phyloP scores from a whole-genome alignment of 2,113 vertebrate species.

The Sceloporus undulatus region DNA sequence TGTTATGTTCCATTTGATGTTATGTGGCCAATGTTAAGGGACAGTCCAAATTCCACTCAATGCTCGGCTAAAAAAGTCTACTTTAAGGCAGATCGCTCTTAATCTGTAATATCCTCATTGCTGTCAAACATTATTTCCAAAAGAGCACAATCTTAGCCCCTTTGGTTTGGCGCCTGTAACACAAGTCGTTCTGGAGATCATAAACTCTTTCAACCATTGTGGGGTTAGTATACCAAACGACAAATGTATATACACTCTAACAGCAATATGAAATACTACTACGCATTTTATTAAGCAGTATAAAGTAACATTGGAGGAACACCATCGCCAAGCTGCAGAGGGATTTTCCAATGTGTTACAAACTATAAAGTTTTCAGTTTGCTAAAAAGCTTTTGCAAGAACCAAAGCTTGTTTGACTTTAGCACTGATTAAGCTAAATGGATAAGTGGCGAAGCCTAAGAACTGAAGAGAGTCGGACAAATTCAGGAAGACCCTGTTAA shows the following conservation, averaged over 20 bases:
- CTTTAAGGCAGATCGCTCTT: background rate
- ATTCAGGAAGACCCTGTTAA: conserved; percentile 42
- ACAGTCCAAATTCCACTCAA: background rate
- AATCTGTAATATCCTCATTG: background rate
- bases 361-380: conserved; percentile 18
- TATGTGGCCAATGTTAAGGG: no score
- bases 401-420: conserved; percentile 56
- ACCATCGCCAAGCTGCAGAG: background rate
- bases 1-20: background rate
- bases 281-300: conserved; percentile 56
- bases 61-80: background rate
- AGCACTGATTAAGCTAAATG: conserved; percentile 56
- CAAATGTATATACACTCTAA: background rate
- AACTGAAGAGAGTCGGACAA: background rate
- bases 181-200: background rate
- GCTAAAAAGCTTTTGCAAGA: conserved; percentile 54
- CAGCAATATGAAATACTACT: background rate
- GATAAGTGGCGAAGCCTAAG: conserved; percentile 36
- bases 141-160: background rate
- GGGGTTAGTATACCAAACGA: background rate
- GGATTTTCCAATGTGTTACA: conserved; percentile 21
- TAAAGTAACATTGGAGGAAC: conserved; percentile 46
- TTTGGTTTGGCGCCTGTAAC: background rate
- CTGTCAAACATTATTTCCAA: background rate
- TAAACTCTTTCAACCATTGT: background rate